Base-by-base conservation (phyloP, 2,113 vertebrate species). In the Tenebrosternarchus preto region DNA sequence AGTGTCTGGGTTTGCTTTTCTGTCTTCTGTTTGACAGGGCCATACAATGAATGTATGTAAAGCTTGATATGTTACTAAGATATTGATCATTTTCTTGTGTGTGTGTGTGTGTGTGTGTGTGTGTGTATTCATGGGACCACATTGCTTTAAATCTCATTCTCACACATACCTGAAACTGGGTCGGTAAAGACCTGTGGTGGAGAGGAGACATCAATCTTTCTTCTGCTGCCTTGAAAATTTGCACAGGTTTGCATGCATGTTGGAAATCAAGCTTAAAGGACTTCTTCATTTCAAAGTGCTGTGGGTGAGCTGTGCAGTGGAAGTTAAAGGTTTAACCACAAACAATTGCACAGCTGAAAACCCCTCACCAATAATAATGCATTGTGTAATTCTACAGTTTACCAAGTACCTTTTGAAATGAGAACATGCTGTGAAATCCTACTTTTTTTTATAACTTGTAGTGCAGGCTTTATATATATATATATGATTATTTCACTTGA, bases 181-280 rank as follows among this genome's bases (percentile, higher is more conserved):
- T 76, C 73, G 64, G 22, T 8, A 7, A 43, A 53, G 59, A 24
- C 17, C 36, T 70, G 78, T 53, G 46, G 25, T 22, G 15, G 56
- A 43, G 56, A 25, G 59, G 72, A 66, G 56, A 15, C 29, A 68
- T n/a, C 55, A 33, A 22, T 27, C 61, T 55, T 64, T 27, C 61
- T 55, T 64, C 43, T 43, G 66, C 50, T 66, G 53, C 31, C 77
- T 76, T 60, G 64, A 60, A 69, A 56, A 55, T 43, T 43, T 77
- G 73, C 80, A 77, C 69, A 73, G 64, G 73, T 80, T 73, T 82
- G 73, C 66, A 80, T 73, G 74, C 74, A 61, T 80, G 63, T 84
- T 56, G 79, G 75, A 84, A 84, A 70, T 84, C 29, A 69, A 78
- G 60, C 63, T 80, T 33, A 20, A 61, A 72, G 56, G 69, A 63